Evolutionary conservation across 2,113 vertebrate species (phyloP).

Genomic region (Patagioenas fasciata): DNA sequence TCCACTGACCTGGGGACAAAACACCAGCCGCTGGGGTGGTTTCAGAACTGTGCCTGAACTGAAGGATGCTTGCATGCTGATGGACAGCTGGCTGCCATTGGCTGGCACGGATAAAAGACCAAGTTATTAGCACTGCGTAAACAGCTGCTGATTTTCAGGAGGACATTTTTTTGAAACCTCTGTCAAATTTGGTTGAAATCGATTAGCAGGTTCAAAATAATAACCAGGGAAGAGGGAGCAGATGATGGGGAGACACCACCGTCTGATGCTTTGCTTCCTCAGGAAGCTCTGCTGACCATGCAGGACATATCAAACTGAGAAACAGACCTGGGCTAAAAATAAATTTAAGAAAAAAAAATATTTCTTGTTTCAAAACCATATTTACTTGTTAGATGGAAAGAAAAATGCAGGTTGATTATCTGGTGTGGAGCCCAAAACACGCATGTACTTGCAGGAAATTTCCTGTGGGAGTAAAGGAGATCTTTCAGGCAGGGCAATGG

Average conservation of each 20-base stretch:
- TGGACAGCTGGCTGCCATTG: neutral
- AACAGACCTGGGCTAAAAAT: neutral
- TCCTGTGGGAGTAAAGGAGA: neutral
- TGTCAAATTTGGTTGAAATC: neutral
- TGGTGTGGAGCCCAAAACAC: neutral
- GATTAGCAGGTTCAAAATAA: neutral
- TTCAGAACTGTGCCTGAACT: neutral
- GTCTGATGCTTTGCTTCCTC: neutral
- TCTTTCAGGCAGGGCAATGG: neutral
- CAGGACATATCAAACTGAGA: neutral
- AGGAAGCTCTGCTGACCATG: neutral
- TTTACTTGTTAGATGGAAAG: neutral
- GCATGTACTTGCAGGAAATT: neutral
- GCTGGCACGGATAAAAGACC: neutral
- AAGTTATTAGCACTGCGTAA: fast-evolving
- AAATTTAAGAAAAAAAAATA: neutral
- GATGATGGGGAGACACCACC: neutral
- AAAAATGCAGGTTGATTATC: neutral
- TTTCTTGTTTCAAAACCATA: neutral
- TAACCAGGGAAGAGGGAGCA: neutral
- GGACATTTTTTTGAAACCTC: neutral
- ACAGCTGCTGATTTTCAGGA: neutral
- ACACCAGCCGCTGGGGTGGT: neutral
- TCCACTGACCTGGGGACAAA: neutral
- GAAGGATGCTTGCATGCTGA: fast-evolving